Conservation (phyloP, 1,140 invertebrate species). For the Dinoponera quadriceps region DNA sequence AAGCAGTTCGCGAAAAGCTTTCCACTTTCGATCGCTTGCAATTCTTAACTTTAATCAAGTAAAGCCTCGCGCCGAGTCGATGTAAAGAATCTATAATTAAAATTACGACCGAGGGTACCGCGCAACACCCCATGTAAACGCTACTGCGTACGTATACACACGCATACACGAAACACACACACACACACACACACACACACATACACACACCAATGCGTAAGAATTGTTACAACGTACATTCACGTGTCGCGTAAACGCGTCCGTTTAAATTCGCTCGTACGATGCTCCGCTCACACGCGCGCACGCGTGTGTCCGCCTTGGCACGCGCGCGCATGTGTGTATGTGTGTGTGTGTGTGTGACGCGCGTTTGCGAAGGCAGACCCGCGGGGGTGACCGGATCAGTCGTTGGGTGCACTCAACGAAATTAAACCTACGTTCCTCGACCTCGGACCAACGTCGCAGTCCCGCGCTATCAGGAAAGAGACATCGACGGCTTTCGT, state of each 20-base stretch:
- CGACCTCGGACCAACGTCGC: conserved; percentile 70
- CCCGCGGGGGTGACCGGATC: conserved; percentile 69
- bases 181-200: neutral
- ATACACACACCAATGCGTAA: neutral
- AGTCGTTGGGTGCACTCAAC: conserved; percentile 83
- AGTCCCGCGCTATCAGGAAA: conserved; percentile 69
- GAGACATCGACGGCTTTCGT: conserved; percentile 68
- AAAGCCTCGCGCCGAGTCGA: neutral
- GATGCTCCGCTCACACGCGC: neutral
- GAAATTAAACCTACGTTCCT: conserved; percentile 82
- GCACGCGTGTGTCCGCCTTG: conserved; percentile 25
- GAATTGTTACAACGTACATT: conserved; percentile 16
- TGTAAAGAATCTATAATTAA: conserved; percentile 9
- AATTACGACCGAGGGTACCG: neutral
- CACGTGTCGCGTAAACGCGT: conserved; percentile 41
- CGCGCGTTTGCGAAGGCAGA: conserved; percentile 56
- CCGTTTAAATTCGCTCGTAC: conserved; percentile 32
- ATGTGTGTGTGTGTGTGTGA: conserved; percentile 48
- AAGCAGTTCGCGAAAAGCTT: neutral
- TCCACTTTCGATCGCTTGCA: neutral
- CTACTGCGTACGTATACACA: no score
- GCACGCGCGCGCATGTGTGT: conserved; percentile 48
- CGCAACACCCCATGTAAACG: neutral
- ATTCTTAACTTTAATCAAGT: neutral
- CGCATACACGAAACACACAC: neutral